A percentile compares a stretch with the other conserved stretches of the same genome.
Conservation (phyloP, 2,113 vertebrate species). For the Capreolus pygargus region DNA sequence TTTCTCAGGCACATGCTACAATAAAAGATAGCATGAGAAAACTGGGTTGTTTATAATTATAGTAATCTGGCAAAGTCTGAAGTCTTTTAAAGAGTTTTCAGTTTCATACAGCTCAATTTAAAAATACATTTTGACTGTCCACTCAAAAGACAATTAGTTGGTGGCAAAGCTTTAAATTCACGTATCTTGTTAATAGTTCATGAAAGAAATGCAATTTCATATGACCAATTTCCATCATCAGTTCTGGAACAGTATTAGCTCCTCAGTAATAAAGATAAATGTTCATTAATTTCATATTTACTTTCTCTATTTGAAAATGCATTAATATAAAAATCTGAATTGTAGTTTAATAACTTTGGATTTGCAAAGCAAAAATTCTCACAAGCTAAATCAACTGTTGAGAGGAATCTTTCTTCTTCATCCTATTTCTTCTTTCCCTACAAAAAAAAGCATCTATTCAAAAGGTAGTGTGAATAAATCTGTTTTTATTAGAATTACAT, state of each 20-base stretch:
- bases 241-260: background rate
- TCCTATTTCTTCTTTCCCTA: background rate
- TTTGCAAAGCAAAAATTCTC: conserved; percentile 4
- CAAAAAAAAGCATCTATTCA: conserved; percentile 1
- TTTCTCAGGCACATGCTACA: conserved; percentile 13
- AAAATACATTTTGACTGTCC: conserved; percentile 30
- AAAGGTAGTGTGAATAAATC: background rate
- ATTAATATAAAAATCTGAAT: conserved; percentile 12
- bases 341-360: background rate
- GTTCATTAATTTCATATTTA: conserved; percentile 34
- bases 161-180: background rate
- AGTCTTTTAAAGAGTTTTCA: conserved; percentile 3
- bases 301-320: conserved; percentile 26
- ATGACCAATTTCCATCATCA: conserved; percentile 41
- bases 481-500: conserved; percentile 23
- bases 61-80: conserved; percentile 17
- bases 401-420: background rate
- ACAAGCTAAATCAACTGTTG: background rate
- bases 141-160: conserved; percentile 2
- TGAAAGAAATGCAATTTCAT: conserved; percentile 31
- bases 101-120: conserved; percentile 26
- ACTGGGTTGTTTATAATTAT: conserved; percentile 26
- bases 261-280: conserved; percentile 6
- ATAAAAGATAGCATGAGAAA: background rate
- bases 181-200: background rate